These are phyloP conservation scores for Drosophila ananassae DNA, from an alignment of 1,140 invertebrate species.

Conservation along the genomic window DNA sequence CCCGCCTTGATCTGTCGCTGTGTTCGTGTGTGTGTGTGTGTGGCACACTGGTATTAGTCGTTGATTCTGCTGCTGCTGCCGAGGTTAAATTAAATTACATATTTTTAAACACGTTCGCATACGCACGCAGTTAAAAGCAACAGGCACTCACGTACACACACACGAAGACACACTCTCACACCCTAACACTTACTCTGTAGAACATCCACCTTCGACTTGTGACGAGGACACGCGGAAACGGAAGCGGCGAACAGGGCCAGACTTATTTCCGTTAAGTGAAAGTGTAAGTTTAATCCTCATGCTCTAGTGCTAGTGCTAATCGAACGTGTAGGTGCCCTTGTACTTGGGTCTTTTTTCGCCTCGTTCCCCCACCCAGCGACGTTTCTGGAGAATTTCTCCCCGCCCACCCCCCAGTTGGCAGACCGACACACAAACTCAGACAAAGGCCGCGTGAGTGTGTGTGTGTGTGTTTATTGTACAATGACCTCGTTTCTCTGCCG, in stretches of 20 bases:
- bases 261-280: constrained; percentile 63
- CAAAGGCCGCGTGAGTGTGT: neutral
- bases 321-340: neutral
- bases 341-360: constrained; percentile 16
- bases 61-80: constrained; percentile 1
- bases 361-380: constrained; percentile 5
- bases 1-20: constrained; percentile 11
- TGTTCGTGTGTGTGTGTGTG: constrained; percentile 19
- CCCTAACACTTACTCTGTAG: neutral
- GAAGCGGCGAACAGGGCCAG: constrained; percentile 44
- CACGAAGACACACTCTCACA: neutral
- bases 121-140: constrained; percentile 36
- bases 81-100: constrained; percentile 65
- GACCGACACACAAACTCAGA: neutral
- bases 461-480: constrained; percentile 40
- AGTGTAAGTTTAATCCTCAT: constrained; percentile 63
- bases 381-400: constrained; percentile 36
- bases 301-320: constrained; percentile 4
- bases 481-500: constrained; percentile 66
- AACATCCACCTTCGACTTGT: constrained; percentile 26
- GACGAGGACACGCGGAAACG: constrained; percentile 54
- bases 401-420: neutral
- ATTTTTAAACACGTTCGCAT: constrained; percentile 41
- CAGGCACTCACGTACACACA: constrained; percentile 25
- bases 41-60: constrained; percentile 8